Evolutionary conservation across 1,140 invertebrate genomes (phyloP).

Genomic region (Ceratina australensis): DNA sequence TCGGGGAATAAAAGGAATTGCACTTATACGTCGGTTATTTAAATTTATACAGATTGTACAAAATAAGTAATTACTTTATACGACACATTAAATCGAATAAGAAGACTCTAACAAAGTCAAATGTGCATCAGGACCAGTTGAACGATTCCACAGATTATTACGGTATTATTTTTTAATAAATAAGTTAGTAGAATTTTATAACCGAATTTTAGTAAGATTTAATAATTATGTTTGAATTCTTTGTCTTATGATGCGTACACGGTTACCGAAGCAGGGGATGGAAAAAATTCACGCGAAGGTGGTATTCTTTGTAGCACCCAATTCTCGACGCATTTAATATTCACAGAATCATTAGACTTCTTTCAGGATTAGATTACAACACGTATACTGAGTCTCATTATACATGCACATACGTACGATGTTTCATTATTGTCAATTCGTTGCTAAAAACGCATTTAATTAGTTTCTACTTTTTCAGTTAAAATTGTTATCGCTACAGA

Average conservation of each 20-base stretch:
- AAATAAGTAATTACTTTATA: not conserved
- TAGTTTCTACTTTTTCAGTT: not conserved
- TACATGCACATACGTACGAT: conserved; percentile 2
- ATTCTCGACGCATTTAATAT: conserved; percentile 32
- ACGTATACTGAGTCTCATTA: conserved; percentile 14
- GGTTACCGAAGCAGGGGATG: too few relatives aligned
- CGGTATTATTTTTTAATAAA: too few relatives aligned
- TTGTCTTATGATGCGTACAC: not conserved
- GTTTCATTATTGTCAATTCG: not conserved
- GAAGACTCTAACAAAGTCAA: too few relatives aligned
- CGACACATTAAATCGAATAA: too few relatives aligned
- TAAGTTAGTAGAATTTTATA: too few relatives aligned
- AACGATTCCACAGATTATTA: too few relatives aligned
- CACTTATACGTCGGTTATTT: not conserved
- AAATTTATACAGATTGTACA: not conserved
- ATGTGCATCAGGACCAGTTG: too few relatives aligned
- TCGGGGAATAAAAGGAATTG: not conserved
- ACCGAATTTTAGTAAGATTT: too few relatives aligned
- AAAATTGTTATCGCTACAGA: not conserved
- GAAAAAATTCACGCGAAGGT: conserved; percentile 1
- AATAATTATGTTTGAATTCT: too few relatives aligned
- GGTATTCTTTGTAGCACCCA: conserved; percentile 4
- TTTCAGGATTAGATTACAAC: too few relatives aligned
- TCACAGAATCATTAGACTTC: conserved; percentile 28
- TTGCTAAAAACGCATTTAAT: not conserved